Conservation (phyloP, 2,113 vertebrate species). For the Mus pahari region DNA sequence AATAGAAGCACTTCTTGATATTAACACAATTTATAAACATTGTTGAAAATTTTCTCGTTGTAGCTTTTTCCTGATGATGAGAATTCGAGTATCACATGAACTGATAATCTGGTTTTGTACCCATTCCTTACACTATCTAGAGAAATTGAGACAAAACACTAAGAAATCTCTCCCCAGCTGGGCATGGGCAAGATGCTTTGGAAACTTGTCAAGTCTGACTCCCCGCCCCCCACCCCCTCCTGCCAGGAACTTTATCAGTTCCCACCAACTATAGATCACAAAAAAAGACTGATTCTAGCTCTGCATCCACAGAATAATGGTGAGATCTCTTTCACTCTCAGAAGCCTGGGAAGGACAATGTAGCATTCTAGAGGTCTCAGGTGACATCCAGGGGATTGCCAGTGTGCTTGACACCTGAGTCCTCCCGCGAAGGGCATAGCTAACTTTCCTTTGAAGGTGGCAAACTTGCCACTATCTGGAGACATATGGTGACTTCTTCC, state of each 20-base stretch:
- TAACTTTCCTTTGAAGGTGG: constrained; percentile 64
- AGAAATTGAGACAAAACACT: background rate
- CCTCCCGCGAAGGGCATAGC: constrained; percentile 56
- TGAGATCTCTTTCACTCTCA: constrained; percentile 33
- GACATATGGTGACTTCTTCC: constrained; percentile 73
- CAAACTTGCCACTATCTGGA: constrained; percentile 61
- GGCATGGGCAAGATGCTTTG: background rate
- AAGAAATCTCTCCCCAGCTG: background rate
- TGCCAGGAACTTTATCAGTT: constrained; percentile 48
- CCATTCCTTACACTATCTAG: constrained; percentile 49
- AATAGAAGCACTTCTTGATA: constrained; percentile 70
- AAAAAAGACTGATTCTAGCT: constrained; percentile 57
- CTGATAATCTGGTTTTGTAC: constrained; percentile 60
- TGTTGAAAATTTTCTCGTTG: constrained; percentile 72
- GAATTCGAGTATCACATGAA: constrained; percentile 61
- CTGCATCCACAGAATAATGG: background rate
- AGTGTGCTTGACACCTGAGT: constrained; percentile 67
- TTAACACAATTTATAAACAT: constrained; percentile 63
- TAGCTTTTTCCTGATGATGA: constrained; percentile 79
- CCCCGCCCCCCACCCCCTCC: too few relatives aligned
- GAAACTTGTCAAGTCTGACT: background rate
- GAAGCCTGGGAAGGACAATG: constrained; percentile 60
- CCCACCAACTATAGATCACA: background rate
- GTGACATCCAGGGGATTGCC: constrained; percentile 68
- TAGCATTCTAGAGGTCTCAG: constrained; percentile 61